Evolutionary conservation across 1,140 invertebrate genomes (phyloP), one percentile per base, ranked within the genome.

Genomic region (Physella acuta): DNA sequence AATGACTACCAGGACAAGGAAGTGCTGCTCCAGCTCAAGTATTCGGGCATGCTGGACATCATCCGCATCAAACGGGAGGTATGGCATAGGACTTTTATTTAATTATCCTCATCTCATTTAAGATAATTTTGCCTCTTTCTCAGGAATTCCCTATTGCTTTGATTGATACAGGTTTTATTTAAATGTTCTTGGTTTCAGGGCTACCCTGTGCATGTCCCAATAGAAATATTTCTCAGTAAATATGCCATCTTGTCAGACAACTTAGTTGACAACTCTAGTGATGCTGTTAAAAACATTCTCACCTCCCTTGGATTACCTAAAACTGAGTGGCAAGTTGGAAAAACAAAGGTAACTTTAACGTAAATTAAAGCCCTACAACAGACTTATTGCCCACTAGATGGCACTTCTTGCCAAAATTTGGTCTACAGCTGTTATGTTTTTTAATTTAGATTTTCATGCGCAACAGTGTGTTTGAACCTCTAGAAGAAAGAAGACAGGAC

Each of bases 1-100:
- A 90, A 94, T 77, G 89, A 90, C 73, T 98, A 93, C 82, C 90
- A 93, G 82, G 90, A 92, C 49, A 88, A 89, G 59, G 87, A 97
- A 63, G 94, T 97, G 1, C 85, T 95, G 49, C 93, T 94, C 76
- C 95, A 98, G 85, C 86, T 97, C 5, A 90, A 91, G 73, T 98
- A 97, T 86, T 89, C 97, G 55, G 95, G 95, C 56, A 97, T 98
- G 94, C 87, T 97, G 79, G 95, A 97, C 83, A 96, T 97, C 71
- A 96, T 98, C 76, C 88, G 93, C 64, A 98, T 98, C 67, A 87
- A 94, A 44, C 91, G 93, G 78, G 93, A 82, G 80, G 81, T 82
- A 71, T 11, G n/a, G n/a, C n/a, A n/a, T n/a, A n/a, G n/a, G n/a
- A n/a, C n/a, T n/a, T n/a, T n/a, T n/a, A n/a, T n/a, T n/a, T n/a